phyloP scores from a whole-genome alignment of 1,140 invertebrate genomes.

The Drosophila virilis region DNA sequence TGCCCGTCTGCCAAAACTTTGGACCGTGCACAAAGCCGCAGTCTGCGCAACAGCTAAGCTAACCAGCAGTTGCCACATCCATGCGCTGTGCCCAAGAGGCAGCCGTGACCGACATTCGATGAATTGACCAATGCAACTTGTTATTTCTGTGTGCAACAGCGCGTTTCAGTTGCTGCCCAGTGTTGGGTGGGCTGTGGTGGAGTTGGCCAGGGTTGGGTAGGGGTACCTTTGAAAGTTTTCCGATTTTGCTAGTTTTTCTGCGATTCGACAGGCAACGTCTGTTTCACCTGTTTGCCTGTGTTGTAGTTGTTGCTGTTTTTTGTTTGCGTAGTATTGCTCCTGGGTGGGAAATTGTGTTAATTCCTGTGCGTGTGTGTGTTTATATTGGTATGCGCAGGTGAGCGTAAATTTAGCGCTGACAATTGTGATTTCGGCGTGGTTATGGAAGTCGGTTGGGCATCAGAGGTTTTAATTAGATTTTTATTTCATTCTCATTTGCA shows the following conservation, averaged over 20 bases:
- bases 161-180: constrained; percentile 61
- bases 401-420: constrained; percentile 67
- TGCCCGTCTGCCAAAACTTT: constrained; percentile 44
- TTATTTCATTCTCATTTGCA: constrained; percentile 71
- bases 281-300: constrained; percentile 54
- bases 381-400: constrained; percentile 43
- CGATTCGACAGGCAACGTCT: constrained; percentile 62
- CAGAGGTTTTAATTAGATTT: constrained; percentile 77
- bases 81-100: constrained; percentile 32
- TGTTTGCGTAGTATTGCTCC: constrained; percentile 73
- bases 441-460: background rate
- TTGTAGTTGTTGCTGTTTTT: constrained; percentile 42
- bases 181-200: background rate
- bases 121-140: constrained; percentile 79
- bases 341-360: constrained; percentile 54
- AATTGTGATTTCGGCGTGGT: constrained; percentile 71
- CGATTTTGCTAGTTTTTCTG: constrained; percentile 58
- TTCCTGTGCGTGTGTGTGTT: constrained; percentile 32
- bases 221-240: constrained; percentile 47
- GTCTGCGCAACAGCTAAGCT: constrained; percentile 23
- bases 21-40: constrained; percentile 27
- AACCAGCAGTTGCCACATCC: constrained; percentile 16
- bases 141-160: constrained; percentile 81
- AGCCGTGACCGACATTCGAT: constrained; percentile 79
- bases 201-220: background rate